Conservation (phyloP, 1,140 invertebrate species). For the Latrodectus geometricus region DNA sequence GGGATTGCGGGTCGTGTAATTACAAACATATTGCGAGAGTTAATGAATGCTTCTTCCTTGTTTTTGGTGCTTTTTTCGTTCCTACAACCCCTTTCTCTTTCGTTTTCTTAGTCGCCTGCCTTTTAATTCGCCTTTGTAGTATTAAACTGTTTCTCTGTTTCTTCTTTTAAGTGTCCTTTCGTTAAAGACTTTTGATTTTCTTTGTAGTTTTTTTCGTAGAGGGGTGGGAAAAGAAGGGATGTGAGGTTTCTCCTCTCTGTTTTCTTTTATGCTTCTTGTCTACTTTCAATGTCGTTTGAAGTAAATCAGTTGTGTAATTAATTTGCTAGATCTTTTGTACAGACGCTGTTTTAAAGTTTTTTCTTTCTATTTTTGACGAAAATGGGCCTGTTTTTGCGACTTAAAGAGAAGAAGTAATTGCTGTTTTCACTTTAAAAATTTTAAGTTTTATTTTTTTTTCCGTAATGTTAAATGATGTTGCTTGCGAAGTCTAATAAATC, state of each 20-base stretch:
- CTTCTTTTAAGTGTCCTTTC: conserved; percentile 46
- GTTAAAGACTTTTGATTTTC: conserved; percentile 36
- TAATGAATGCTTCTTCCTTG: conserved; percentile 49
- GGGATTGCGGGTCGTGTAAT: conserved; percentile 59
- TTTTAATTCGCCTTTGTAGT: conserved; percentile 61
- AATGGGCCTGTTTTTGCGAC: conserved; percentile 21
- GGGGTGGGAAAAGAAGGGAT: not conserved
- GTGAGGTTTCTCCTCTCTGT: conserved; percentile 17
- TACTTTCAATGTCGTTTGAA: conserved; percentile 52
- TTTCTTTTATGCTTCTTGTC: conserved; percentile 57
- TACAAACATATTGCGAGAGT: conserved; percentile 61
- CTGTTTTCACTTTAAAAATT: conserved; percentile 49
- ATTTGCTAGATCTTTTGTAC: conserved; percentile 55
- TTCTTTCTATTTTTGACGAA: conserved; percentile 6
- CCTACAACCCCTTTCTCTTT: not conserved
- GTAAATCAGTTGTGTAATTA: conserved; percentile 62
- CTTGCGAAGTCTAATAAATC: conserved; percentile 24
- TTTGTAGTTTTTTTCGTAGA: not conserved
- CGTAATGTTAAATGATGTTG: conserved; percentile 51
- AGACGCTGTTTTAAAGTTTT: conserved; percentile 3
- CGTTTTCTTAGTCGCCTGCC: conserved; percentile 39
- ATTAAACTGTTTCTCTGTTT: conserved; percentile 60
- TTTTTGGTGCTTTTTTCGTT: conserved; percentile 5
- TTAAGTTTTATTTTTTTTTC: conserved; percentile 51
- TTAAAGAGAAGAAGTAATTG: conserved; percentile 49